Evolutionary conservation across 2,113 vertebrate species (phyloP), one percentile per base, ranked within the genome.

Genomic region (Otis tarda): DNA sequence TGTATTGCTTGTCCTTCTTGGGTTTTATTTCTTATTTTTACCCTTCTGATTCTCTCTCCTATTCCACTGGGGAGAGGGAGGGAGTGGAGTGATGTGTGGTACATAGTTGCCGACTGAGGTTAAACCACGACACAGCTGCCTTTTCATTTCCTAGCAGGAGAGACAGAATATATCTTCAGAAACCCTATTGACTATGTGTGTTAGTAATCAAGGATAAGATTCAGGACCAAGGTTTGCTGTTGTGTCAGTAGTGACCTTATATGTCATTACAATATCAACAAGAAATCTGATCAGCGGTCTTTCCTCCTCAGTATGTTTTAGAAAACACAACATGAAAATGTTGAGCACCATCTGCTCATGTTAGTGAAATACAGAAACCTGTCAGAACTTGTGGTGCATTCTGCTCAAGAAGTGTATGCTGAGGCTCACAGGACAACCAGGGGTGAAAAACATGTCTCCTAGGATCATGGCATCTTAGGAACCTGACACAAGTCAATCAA

Each of bases 401-500:
- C 52, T 53, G 35, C 35, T 75, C 23, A 64, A 76, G 24, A 64
- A 64, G 6, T 1, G 0, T 22, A 5, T 8, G 5, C 20, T 17
- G 31, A 71, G 30, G 28, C 33, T 88, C 15, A 31, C 25, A 52
- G n/a, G 47, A 75, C 15, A 76, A 8, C 31, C 33, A 33, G 15
- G 4, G 19, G 3, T 7, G 8, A 24, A 33, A 6, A 73, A 50
- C 14, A 41, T 0, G 0, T 20, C 24, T 6, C 15, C 23, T 43
- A 60, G 69, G 88, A n/a, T 39, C 22, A 83, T 12, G 35, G 17
- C 1, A 2, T 5, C 14, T 78, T 19, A 71, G 28, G 30, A 43
- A 65, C 13, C 1, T 33, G 20, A 47, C 33, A 24, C 1, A 8
- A 1, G 3, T 12, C 28, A 55, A n/a, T 37, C 35, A 64, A 65